Base-by-base conservation (phyloP, 2,113 vertebrate genomes). In the Platysteira castanea region DNA sequence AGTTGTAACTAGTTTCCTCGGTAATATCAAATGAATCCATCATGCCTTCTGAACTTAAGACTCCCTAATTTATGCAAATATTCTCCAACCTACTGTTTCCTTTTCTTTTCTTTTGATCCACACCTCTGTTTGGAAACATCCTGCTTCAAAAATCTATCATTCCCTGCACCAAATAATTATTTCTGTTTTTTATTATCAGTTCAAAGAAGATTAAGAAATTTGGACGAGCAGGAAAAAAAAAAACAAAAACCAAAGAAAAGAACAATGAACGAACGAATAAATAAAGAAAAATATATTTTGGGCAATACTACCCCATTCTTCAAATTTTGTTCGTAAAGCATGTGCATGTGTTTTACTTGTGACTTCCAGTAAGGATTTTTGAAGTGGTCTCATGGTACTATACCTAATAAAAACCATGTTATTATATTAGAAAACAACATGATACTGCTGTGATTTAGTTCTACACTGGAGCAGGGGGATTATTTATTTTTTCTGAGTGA, bases 401-500 rank as follows among this genome's bases (percentile, higher is more conserved):
- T 19, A 37, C 17, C 44, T 70, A 63, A 71, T 75, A 84, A 95
- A 95, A 1, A 0, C 0, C n/a, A 53, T 57, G 19, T 1, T 47
- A 79, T 84, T 82, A 16, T 76, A 84, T 76, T 50, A 65, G 44
- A 65, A 89, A 95, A 42, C 28, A 90, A 30, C 27, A 41, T 14
- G 50, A 69, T 87, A 44, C 20, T 49, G 42, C 52, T 70, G 69
- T 91, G 65, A 64, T 92, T 89, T 89, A 89, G 8, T 60, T 80
- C 76, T 77, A 13, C 33, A 15, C 23, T 69, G 64, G 27, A 78
- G 13, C 35, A 74, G 41, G 20, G 33, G 59, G 47, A 78, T 91
- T 90, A 92, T 94, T 96, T 96, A 85, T 54, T 39, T 95, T 84
- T 90, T 63, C 81, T 71, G 53, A 87, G 37, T 79, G 87, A 95